These are phyloP conservation scores for Triops longicaudatus DNA, from an alignment of 1,140 invertebrate genomes.

Conservation along the genomic window DNA sequence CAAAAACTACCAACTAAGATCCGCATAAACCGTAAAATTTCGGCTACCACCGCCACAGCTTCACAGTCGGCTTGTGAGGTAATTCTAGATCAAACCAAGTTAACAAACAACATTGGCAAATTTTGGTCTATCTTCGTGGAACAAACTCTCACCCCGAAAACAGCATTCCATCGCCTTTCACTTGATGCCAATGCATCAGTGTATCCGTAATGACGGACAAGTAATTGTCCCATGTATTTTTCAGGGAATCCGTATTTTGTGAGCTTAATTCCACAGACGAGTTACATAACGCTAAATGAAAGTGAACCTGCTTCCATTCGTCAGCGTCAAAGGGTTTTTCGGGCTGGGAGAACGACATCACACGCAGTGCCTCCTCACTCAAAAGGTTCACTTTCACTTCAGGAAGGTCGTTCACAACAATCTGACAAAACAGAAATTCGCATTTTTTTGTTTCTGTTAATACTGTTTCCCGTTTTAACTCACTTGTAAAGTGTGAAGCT, in stretches of 20 bases:
- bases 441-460: neutral
- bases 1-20: slow-evolving; percentile 19
- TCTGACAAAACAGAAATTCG: neutral
- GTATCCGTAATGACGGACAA: neutral
- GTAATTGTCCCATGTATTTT: neutral
- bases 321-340: neutral
- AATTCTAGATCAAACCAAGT: neutral
- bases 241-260: neutral
- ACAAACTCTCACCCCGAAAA: neutral
- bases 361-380: neutral
- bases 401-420: neutral
- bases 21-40: slow-evolving; percentile 18
- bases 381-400: neutral
- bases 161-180: neutral
- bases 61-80: neutral
- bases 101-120: neutral
- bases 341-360: neutral
- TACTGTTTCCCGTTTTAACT: no score
- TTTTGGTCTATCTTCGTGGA: neutral
- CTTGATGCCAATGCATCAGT: neutral
- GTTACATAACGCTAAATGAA: neutral
- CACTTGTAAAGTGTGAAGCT: neutral
- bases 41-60: slow-evolving; percentile 4
- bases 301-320: neutral
- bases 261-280: neutral